Evolutionary conservation across 2,888 invertebrate species (phyloP).

Genomic region (Agonopterix heracliana): DNA sequence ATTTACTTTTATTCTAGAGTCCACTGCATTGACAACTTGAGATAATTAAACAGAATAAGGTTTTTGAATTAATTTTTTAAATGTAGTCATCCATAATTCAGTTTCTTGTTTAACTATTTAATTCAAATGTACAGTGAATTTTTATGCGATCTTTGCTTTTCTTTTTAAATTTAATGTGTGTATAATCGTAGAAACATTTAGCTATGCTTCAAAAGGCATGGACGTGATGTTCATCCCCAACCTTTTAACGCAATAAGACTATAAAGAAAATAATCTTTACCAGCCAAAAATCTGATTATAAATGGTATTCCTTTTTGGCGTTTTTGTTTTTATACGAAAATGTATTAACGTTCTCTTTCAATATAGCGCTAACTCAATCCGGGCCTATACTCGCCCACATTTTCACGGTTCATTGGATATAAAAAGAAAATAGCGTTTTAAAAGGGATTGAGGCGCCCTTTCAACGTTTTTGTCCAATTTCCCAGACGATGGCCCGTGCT

Average conservation of each 20-base stretch:
- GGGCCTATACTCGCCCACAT: slow-evolving; percentile 46
- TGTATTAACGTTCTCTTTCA: slow-evolving; percentile 31
- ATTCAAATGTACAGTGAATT: too few relatives aligned
- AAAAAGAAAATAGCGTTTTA: slow-evolving; percentile 59
- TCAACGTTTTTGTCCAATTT: slow-evolving; percentile 47
- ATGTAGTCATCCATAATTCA: too few relatives aligned
- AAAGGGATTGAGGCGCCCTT: slow-evolving; percentile 50
- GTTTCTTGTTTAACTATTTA: too few relatives aligned
- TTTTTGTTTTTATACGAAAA: slow-evolving; percentile 30
- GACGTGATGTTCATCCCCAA: too few relatives aligned
- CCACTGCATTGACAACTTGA: too few relatives aligned
- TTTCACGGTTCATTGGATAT: slow-evolving; percentile 57
- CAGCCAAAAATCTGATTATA: slow-evolving; percentile 18
- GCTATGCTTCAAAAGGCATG: too few relatives aligned
- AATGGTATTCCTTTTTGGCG: slow-evolving; percentile 14
- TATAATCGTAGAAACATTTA: too few relatives aligned
- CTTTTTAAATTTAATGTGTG: too few relatives aligned
- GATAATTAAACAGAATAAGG: too few relatives aligned
- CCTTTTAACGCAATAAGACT: not conserved
- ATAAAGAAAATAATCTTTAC: slow-evolving; percentile 12
- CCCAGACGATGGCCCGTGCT: slow-evolving; percentile 34
- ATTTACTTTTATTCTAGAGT: too few relatives aligned
- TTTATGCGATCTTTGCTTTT: too few relatives aligned
- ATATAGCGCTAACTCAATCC: slow-evolving; percentile 40
- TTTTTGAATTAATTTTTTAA: too few relatives aligned